Conservation (phyloP, 2,797 vertebrate genomes). For the Anabacerthia variegaticeps region DNA sequence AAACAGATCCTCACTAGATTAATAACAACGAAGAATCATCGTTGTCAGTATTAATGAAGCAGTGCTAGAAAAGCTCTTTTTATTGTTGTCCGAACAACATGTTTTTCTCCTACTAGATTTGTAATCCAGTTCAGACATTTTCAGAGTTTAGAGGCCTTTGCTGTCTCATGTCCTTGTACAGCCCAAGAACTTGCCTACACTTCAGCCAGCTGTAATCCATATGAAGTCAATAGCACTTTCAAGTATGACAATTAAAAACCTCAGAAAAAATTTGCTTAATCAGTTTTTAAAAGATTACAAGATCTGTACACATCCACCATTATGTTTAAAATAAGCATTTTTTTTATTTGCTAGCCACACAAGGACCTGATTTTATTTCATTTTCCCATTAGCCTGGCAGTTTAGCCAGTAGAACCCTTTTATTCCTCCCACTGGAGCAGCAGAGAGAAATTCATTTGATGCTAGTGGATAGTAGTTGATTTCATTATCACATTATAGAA, state of each 20-base stretch:
- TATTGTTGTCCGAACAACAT: background rate
- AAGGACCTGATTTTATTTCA: background rate
- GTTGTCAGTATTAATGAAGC: background rate
- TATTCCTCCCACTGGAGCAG: constrained; percentile 4
- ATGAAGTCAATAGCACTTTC: background rate
- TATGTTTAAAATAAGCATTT: background rate
- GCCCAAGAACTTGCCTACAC: background rate
- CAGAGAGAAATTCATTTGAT: constrained; percentile 18
- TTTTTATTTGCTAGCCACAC: background rate
- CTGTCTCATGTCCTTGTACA: background rate
- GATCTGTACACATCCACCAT: background rate
- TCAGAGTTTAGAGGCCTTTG: background rate
- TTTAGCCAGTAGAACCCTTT: background rate
- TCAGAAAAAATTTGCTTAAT: background rate
- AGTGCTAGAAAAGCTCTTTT: background rate
- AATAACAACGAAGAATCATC: background rate
- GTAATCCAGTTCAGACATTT: background rate
- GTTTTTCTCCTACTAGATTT: background rate
- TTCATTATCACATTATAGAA: constrained; percentile 44
- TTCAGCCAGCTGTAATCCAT: background rate
- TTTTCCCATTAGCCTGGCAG: background rate
- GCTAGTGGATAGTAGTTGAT: constrained; percentile 26
- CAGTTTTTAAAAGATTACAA: background rate
- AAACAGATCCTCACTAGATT: background rate
- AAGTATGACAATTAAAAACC: background rate